Conservation (phyloP, 2,888 invertebrate species). For the Muscina levida region DNA sequence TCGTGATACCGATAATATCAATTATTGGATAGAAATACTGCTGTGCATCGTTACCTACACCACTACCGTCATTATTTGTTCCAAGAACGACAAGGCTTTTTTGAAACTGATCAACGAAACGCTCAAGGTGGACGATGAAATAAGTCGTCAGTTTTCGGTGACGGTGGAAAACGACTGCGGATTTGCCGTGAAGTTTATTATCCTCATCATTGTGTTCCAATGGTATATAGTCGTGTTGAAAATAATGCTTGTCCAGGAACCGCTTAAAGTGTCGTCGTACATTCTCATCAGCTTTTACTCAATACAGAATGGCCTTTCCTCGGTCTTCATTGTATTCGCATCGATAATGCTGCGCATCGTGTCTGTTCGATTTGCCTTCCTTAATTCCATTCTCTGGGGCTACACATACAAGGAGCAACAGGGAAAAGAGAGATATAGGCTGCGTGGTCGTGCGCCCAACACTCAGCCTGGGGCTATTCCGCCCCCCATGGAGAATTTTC, state of each 20-base stretch:
- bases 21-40: conserved; percentile 76
- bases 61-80: conserved; percentile 72
- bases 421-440: conserved; percentile 36
- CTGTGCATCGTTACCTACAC: conserved; percentile 74
- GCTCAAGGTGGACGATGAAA: conserved; percentile 75
- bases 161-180: conserved; percentile 71
- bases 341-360: conserved; percentile 73
- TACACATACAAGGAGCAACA: conserved; percentile 73
- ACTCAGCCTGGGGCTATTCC: neutral
- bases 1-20: conserved; percentile 75
- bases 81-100: conserved; percentile 71
- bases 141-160: conserved; percentile 70
- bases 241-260: conserved; percentile 61
- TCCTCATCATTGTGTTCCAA: conserved; percentile 71
- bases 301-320: conserved; percentile 74
- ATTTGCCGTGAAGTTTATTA: conserved; percentile 70
- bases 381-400: conserved; percentile 73
- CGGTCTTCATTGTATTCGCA: conserved; percentile 74
- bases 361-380: conserved; percentile 73
- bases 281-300: conserved; percentile 72
- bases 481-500: conserved; percentile 70
- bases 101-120: conserved; percentile 75
- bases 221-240: conserved; percentile 72
- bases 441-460: conserved; percentile 46
- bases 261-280: conserved; percentile 70